These are phyloP conservation scores for Nasonia longicornis DNA, from an alignment of 1,140 invertebrate species.

Conservation along the genomic window DNA sequence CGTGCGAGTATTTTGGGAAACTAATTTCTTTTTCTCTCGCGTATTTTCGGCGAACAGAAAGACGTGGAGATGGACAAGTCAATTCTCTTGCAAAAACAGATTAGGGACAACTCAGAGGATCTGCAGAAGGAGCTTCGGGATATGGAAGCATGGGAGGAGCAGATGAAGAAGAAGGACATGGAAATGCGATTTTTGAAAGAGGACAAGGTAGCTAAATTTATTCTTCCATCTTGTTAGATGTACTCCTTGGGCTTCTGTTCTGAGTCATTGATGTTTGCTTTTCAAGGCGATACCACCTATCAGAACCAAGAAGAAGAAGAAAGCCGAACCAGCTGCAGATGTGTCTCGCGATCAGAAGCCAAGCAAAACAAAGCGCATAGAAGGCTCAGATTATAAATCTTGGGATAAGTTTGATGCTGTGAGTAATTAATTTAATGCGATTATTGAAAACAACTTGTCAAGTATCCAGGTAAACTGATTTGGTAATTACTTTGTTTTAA, in stretches of 20 bases:
- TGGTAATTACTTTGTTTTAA: conserved; percentile 51
- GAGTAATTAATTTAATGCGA: conserved; percentile 55
- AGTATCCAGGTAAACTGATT: conserved; percentile 28
- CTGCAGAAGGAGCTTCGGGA: conserved; percentile 81
- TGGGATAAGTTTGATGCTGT: conserved; percentile 89
- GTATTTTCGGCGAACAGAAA: background rate
- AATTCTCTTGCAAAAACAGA: conserved; percentile 75
- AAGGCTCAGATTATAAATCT: conserved; percentile 75
- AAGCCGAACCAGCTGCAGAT: conserved; percentile 53
- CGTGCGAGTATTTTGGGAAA: background rate
- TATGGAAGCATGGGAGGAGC: conserved; percentile 84
- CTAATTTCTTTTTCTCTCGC: background rate
- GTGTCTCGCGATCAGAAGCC: conserved; percentile 43
- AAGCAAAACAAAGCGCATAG: conserved; percentile 63
- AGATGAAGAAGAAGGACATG: conserved; percentile 86
- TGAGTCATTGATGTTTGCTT: conserved; percentile 13
- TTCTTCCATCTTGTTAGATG: background rate
- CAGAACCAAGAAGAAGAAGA: conserved; percentile 66
- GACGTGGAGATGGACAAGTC: conserved; percentile 63
- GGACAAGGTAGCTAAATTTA: conserved; percentile 48
- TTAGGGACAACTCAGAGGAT: conserved; percentile 80
- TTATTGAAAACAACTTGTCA: background rate
- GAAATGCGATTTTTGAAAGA: conserved; percentile 61
- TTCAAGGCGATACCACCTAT: conserved; percentile 70
- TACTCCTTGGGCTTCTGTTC: background rate